A percentile compares a stretch with the other conserved stretches of the same genome.
Evolutionary conservation across 2,888 invertebrate genomes (phyloP).

Genomic region (Cybosia mesomella): DNA sequence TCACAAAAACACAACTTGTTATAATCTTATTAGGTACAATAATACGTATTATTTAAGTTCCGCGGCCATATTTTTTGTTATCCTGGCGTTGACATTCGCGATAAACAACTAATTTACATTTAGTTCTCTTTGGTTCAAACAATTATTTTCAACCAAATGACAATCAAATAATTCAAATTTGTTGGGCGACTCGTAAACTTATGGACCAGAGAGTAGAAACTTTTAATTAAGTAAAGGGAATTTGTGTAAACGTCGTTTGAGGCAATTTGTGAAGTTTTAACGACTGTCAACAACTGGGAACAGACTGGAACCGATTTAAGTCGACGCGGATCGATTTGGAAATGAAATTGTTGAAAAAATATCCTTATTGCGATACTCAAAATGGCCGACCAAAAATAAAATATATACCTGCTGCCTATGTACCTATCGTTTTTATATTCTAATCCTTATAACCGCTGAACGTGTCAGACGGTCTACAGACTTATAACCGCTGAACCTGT

Average conservation of each 20-base stretch:
- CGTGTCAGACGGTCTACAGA: too few species aligned
- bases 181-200: conserved; percentile 55
- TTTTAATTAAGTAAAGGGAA: conserved; percentile 79
- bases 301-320: conserved; percentile 48
- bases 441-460: too few species aligned
- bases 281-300: conserved; percentile 66
- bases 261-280: conserved; percentile 78
- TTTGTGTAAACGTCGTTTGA: conserved; percentile 68
- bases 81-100: conserved; percentile 9
- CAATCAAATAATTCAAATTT: conserved; percentile 58
- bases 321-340: conserved; percentile 54
- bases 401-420: not conserved
- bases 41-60: not conserved
- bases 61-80: not conserved
- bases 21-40: too few species aligned
- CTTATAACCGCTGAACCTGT: too few species aligned
- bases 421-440: too few species aligned
- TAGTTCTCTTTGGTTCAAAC: conserved; percentile 38
- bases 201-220: conserved; percentile 60
- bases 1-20: not conserved
- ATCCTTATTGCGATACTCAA: conserved; percentile 35
- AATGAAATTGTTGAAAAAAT: conserved; percentile 47
- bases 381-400: conserved; percentile 24
- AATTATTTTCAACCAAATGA: conserved; percentile 50
- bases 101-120: conserved; percentile 40